These are phyloP conservation scores for Columba livia DNA, from an alignment of 2,113 vertebrate species.

Conservation along the genomic window DNA sequence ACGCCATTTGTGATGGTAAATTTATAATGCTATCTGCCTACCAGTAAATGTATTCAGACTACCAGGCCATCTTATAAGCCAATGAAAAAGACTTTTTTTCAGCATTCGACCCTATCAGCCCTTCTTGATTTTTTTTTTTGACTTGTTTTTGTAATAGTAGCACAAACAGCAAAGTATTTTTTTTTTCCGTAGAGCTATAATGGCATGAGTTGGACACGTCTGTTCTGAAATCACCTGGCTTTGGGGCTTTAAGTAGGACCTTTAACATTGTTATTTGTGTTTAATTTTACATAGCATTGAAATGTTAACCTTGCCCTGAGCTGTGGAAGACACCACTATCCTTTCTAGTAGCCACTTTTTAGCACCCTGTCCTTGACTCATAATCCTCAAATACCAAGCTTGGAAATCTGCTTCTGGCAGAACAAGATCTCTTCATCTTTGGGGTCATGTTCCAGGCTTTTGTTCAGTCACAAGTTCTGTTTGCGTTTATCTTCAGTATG, in stretches of 20 bases:
- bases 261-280: slow-evolving; percentile 54
- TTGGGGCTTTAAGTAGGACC: slow-evolving; percentile 19
- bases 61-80: background rate
- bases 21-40: background rate
- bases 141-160: background rate
- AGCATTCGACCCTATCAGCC: background rate
- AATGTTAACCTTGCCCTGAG: slow-evolving; percentile 45
- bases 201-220: background rate
- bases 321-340: slow-evolving; percentile 29
- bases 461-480: slow-evolving; percentile 78
- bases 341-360: slow-evolving; percentile 49
- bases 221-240: slow-evolving; percentile 46
- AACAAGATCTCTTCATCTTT: slow-evolving; percentile 71
- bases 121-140: background rate
- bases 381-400: slow-evolving; percentile 30
- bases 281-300: slow-evolving; percentile 56
- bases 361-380: slow-evolving; percentile 63
- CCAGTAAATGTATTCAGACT: background rate
- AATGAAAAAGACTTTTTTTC: background rate
- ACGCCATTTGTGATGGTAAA: background rate
- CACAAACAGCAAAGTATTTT: background rate
- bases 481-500: slow-evolving; percentile 78
- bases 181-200: background rate
- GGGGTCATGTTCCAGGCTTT: slow-evolving; percentile 78
- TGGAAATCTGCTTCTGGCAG: slow-evolving; percentile 70